Percentiles rank a stretch among this genome's conserved stretches.
phyloP scores from a whole-genome alignment of 2,113 vertebrate genomes.

The Petromus typicus region DNA sequence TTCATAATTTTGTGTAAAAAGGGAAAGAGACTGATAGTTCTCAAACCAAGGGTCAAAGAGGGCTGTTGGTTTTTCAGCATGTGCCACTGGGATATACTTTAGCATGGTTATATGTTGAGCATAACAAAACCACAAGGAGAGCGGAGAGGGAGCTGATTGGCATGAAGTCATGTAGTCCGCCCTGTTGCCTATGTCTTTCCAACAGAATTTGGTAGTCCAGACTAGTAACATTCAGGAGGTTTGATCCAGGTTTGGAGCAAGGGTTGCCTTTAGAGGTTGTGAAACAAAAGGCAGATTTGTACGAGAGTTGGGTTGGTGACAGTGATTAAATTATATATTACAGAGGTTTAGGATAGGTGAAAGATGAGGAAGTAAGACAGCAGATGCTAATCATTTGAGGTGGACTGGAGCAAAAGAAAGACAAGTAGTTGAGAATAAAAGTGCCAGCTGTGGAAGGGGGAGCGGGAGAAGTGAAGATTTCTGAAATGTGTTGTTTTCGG shows the following conservation, averaged over 20 bases:
- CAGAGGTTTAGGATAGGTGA: not conserved
- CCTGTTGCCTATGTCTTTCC: not conserved
- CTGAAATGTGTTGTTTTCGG: not conserved
- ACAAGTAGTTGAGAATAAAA: not conserved
- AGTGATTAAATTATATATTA: not conserved
- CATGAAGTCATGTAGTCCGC: not conserved
- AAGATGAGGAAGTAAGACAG: not conserved
- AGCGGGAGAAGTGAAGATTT: not conserved
- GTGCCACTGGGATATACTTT: not conserved
- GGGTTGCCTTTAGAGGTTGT: not conserved
- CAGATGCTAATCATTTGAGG: not conserved
- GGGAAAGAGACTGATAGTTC: not conserved
- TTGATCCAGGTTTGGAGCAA: not conserved
- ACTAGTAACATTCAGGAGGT: not conserved
- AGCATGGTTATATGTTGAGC: not conserved
- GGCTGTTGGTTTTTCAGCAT: not conserved
- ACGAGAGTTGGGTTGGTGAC: not conserved
- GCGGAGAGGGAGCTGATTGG: not conserved
- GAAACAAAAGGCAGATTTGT: not conserved
- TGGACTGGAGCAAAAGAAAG: not conserved
- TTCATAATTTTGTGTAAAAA: slow-evolving; percentile 17
- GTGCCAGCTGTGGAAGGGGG: not conserved
- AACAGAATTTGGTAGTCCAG: not conserved
- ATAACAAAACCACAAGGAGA: not conserved
- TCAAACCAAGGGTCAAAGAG: not conserved